Evolutionary conservation across 2,113 vertebrate species (phyloP), one percentile per base, ranked within the genome.

Genomic region (Numida meleagris): DNA sequence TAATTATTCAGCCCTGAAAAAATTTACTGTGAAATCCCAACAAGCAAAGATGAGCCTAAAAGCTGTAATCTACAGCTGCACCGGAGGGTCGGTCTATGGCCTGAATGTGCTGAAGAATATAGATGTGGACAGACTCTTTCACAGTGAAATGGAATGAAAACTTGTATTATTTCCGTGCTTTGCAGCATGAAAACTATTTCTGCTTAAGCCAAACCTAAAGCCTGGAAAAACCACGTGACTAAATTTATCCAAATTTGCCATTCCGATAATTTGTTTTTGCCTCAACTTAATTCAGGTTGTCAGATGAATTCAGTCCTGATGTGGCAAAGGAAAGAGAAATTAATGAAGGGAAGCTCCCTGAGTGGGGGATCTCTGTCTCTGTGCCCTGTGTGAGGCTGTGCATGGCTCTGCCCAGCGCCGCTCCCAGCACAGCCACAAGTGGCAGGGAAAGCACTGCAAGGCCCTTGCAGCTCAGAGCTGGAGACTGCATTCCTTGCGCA

Each of bases 1-100:
- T 91, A 91, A 94, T 97, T 95, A 88, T 88, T 93, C 93, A 86
- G 48, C 78, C 86, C 82, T 93, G 94, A 81, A 92, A 95, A 77
- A 95, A 93, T 93, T 93, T 57, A 29, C 94, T 84, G 82, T 91
- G 88, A 91, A 96, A 95, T 95, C 95, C 91, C 90, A 94, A 36
- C 68, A 75, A 92, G 85, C 91, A 86, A 80, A 95, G 94, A 95
- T 94, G 95, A 95, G 90, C 50, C 82, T 75, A 40, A 89, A 94
- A 94, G 40, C 90, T 68, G 91, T 95, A 95, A 95, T 95, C 93
- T 95, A 24, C 90, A 79, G 0, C 73, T 65, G 18, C 80, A 81
- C 94, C 94, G 91, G 53, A 95, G 82, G 91, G 94, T 93, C 95
- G 95, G 79, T 93, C 81, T 86, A 90, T 90, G 94, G 93, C 85